Percentiles rank a stretch among this genome's conserved stretches.
Conservation (phyloP, 2,888 invertebrate genomes). For the Steromphala cineraria region DNA sequence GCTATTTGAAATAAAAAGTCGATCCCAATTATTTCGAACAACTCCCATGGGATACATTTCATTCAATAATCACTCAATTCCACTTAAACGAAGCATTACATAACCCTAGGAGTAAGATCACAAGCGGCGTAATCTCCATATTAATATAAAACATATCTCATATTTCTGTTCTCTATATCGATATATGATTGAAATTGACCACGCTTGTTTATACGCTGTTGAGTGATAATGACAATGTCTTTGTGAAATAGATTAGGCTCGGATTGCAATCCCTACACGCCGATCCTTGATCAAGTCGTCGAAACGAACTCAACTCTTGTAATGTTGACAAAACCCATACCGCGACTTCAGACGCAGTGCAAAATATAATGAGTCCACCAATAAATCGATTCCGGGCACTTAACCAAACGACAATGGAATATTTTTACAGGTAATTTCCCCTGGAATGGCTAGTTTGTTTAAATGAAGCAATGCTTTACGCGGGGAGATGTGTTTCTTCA, state of each 20-base stretch:
- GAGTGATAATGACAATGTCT: neutral
- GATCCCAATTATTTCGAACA: conserved; percentile 6
- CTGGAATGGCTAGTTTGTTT: conserved; percentile 6
- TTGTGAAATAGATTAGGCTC: conserved; percentile 16
- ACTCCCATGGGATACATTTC: neutral
- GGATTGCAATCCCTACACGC: conserved; percentile 7
- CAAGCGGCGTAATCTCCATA: neutral
- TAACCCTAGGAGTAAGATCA: neutral
- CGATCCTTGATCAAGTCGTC: neutral
- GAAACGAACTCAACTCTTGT: neutral
- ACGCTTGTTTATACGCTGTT: neutral
- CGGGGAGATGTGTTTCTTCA: neutral
- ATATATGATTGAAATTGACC: conserved; percentile 8
- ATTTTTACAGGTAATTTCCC: conserved; percentile 17
- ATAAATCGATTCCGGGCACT: conserved; percentile 4
- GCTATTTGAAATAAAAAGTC: neutral
- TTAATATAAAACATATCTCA: neutral
- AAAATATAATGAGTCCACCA: neutral
- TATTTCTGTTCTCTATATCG: conserved; percentile 13
- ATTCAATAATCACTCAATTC: neutral
- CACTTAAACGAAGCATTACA: neutral
- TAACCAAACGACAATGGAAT: conserved; percentile 13
- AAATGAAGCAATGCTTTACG: neutral
- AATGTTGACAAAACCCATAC: neutral
- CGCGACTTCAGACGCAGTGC: neutral